Evolutionary conservation across 2,113 vertebrate genomes (phyloP).

Genomic region (Symphodus melops): DNA sequence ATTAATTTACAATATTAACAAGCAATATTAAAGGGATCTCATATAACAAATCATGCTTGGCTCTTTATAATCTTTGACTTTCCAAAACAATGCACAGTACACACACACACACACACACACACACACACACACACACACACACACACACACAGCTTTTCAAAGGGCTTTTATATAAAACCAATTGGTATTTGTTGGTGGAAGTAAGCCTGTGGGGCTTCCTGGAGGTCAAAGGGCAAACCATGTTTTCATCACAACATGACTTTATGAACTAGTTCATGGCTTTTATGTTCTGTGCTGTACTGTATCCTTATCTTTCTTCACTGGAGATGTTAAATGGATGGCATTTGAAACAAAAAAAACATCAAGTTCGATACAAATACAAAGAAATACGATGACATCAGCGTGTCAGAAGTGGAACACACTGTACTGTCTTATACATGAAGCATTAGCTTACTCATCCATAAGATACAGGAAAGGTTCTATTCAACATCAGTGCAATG

Average conservation of each 20-base stretch:
- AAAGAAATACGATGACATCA: background rate
- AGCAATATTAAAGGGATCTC: background rate
- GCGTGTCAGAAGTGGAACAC: background rate
- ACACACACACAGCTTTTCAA: constrained; percentile 5
- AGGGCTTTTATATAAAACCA: constrained; percentile 14
- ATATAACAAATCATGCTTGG: background rate
- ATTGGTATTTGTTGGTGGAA: constrained; percentile 18
- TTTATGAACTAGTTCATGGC: constrained; percentile 17
- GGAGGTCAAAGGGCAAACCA: background rate
- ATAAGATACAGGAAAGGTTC: constrained; percentile 6
- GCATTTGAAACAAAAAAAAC: background rate
- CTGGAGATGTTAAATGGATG: background rate
- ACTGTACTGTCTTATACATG: constrained; percentile 2
- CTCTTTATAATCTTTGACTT: background rate
- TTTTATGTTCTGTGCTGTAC: background rate
- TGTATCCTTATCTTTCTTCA: background rate
- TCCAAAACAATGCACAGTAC: too few species aligned
- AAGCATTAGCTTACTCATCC: constrained; percentile 11
- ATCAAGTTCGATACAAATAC: background rate
- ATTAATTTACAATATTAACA: background rate
- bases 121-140: background rate
- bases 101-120: constrained; percentile 9
- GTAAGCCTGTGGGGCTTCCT: constrained; percentile 3
- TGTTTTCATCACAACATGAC: constrained; percentile 31
- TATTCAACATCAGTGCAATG: constrained; percentile 39